phyloP scores from a whole-genome alignment of 2,113 vertebrate species.

The Caloenas nicobarica region DNA sequence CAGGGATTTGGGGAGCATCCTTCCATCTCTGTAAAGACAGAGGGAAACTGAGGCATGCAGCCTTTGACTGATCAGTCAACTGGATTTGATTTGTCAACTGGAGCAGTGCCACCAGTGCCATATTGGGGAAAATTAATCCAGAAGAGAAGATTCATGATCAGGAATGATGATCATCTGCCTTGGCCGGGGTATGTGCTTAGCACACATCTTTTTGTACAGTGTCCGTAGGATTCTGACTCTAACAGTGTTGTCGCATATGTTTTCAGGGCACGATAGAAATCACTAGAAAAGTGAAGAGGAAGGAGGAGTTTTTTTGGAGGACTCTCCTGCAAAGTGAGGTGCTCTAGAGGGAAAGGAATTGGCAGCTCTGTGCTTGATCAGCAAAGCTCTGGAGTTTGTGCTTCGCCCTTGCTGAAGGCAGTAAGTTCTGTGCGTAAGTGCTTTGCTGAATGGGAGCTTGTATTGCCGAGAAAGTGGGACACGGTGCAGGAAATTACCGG shows the following conservation, averaged over 20 bases:
- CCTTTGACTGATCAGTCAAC: not conserved
- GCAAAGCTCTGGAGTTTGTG: not conserved
- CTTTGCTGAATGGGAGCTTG: not conserved
- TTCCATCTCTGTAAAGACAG: not conserved
- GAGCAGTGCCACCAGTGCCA: not conserved
- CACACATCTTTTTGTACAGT: not conserved
- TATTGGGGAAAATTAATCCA: not conserved
- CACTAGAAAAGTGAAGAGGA: not conserved
- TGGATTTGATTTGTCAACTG: not conserved
- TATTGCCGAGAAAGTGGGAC: slow-evolving; percentile 7
- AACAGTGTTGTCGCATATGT: not conserved
- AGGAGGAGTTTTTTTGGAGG: not conserved
- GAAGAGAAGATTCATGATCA: not conserved
- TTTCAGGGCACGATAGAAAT: not conserved
- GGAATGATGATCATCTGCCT: not conserved
- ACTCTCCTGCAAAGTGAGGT: not conserved
- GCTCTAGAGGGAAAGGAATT: not conserved
- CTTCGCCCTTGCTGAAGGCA: slow-evolving; percentile 2
- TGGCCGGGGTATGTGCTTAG: not conserved
- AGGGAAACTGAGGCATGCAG: not conserved
- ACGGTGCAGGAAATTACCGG: not conserved
- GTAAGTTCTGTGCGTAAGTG: not conserved
- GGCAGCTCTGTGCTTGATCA: slow-evolving; percentile 12
- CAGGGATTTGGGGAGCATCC: not conserved
- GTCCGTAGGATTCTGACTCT: not conserved